Percentiles rank a stretch among this genome's conserved stretches.
Conservation (phyloP, 2,888 invertebrate genomes). For the Tribolium freemani region DNA sequence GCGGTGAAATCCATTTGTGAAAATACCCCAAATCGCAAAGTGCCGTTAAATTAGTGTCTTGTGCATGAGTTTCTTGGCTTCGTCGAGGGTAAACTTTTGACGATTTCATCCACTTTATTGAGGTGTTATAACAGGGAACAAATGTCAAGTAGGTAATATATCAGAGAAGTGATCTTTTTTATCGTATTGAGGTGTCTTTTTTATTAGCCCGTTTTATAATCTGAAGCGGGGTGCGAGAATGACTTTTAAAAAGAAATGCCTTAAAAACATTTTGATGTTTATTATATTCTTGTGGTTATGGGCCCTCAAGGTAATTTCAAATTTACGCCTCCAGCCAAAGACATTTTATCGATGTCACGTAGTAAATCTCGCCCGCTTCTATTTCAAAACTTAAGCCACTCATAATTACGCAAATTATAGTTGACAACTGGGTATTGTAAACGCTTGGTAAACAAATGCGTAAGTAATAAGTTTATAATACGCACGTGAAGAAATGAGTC, state of each 20-base stretch:
- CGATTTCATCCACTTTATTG: constrained; percentile 50
- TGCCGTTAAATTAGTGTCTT: neutral
- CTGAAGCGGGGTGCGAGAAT: constrained; percentile 58
- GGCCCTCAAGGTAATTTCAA: constrained; percentile 57
- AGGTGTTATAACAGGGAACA: constrained; percentile 57
- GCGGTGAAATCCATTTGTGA: constrained; percentile 37
- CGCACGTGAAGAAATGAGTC: constrained; percentile 26
- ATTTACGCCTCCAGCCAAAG: constrained; percentile 53
- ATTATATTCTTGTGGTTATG: constrained; percentile 63
- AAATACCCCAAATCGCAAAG: constrained; percentile 26
- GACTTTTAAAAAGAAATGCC: constrained; percentile 64
- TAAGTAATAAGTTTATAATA: constrained; percentile 37
- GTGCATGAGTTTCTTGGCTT: constrained; percentile 2
- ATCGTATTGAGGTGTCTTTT: constrained; percentile 63
- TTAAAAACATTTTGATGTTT: constrained; percentile 62
- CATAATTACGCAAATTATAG: constrained; percentile 3
- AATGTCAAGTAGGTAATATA: constrained; percentile 62
- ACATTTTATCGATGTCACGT: constrained; percentile 14
- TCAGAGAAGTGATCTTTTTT: constrained; percentile 59
- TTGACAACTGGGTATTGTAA: neutral
- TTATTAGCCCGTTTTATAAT: constrained; percentile 63
- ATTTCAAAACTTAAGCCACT: neutral
- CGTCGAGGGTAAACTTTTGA: neutral
- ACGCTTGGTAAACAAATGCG: constrained; percentile 17
- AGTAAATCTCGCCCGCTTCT: constrained; percentile 3